These are phyloP conservation scores for Eriosoma lanigerum DNA, from an alignment of 1,140 invertebrate genomes.

Conservation along the genomic window DNA sequence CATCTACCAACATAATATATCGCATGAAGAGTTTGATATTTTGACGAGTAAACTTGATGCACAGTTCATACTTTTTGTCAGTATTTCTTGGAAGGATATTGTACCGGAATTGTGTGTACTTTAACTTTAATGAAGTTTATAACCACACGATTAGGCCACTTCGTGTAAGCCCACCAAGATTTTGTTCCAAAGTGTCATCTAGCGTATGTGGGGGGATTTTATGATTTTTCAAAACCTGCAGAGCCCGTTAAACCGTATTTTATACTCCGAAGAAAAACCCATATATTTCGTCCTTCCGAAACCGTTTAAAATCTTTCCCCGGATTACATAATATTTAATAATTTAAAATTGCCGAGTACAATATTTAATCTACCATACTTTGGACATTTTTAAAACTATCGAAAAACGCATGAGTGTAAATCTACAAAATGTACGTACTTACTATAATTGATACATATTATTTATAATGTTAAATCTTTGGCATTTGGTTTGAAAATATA, in stretches of 20 bases:
- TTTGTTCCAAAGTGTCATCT: neutral
- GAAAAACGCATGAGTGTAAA: too few relatives aligned
- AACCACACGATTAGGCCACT: neutral
- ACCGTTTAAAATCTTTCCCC: too few relatives aligned
- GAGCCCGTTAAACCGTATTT: neutral
- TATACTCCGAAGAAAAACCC: neutral
- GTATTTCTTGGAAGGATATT: neutral
- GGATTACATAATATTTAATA: too few relatives aligned
- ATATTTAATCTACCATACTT: too few relatives aligned
- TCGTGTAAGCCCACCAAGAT: neutral
- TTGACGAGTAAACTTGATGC: neutral
- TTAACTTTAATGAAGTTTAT: conserved; percentile 15
- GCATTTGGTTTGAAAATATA: too few relatives aligned
- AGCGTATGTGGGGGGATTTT: neutral
- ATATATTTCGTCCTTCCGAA: too few relatives aligned
- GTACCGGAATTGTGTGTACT: neutral
- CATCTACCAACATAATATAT: too few relatives aligned
- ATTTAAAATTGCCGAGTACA: too few relatives aligned
- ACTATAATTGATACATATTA: too few relatives aligned
- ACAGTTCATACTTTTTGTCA: neutral
- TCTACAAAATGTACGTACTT: too few relatives aligned
- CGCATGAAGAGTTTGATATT: neutral
- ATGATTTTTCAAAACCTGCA: neutral
- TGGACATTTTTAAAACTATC: too few relatives aligned
- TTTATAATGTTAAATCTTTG: too few relatives aligned